Evolutionary conservation across 2,797 vertebrate species (phyloP).

Genomic region (Cyclura pinguis): DNA sequence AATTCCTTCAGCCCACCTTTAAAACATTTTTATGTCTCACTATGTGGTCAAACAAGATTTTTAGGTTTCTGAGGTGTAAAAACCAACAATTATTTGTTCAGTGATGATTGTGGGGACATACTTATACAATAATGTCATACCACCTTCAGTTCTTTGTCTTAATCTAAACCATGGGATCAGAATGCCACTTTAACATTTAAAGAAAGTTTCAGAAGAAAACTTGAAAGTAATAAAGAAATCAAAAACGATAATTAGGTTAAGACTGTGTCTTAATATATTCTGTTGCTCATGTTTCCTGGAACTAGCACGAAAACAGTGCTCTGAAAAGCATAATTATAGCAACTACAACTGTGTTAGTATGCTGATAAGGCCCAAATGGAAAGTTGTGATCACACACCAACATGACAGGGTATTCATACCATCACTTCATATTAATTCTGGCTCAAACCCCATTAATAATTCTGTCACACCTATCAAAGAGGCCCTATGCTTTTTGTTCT

Average conservation of each 20-base stretch:
- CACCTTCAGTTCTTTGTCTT: background rate
- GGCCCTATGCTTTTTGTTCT: conserved; percentile 18
- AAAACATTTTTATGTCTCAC: background rate
- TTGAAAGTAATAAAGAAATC: background rate
- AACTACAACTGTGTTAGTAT: background rate
- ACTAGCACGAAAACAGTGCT: background rate
- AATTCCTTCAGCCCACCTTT: background rate
- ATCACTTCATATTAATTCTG: conserved; percentile 34
- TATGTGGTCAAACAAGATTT: background rate
- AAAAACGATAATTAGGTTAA: background rate
- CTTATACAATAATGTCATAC: background rate
- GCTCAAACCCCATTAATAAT: conserved; percentile 63
- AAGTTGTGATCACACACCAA: conserved; percentile 52
- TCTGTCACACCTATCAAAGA: conserved; percentile 57
- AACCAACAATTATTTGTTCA: background rate
- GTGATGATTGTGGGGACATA: background rate
- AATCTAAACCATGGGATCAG: background rate
- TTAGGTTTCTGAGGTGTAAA: background rate
- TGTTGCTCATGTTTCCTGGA: background rate
- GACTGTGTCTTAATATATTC: background rate
- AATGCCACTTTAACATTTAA: background rate
- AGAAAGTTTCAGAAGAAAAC: background rate
- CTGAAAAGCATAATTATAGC: background rate
- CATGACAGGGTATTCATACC: conserved; percentile 34
- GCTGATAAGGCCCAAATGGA: conserved; percentile 33